Percentiles rank a stretch among this genome's conserved stretches.
These are phyloP conservation scores for Amiota mariae DNA, from an alignment of 2,888 invertebrate genomes.

Conservation along the genomic window DNA sequence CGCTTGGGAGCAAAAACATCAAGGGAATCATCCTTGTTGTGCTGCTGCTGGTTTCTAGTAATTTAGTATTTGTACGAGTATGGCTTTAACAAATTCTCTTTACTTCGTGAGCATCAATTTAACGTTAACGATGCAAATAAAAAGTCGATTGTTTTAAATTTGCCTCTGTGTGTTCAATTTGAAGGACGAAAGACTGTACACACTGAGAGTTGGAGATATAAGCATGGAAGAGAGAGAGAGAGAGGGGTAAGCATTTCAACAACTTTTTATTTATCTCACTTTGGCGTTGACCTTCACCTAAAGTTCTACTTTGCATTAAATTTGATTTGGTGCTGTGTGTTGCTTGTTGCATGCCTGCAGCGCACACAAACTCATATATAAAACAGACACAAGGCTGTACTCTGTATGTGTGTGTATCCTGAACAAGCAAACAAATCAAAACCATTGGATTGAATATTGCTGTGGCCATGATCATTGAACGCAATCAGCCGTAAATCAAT, in stretches of 20 bases:
- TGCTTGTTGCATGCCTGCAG: conserved; percentile 18
- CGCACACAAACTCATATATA: neutral
- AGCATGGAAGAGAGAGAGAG: too few species aligned
- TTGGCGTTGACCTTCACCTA: conserved; percentile 14
- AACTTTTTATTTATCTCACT: neutral
- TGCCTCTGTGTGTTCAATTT: conserved; percentile 19
- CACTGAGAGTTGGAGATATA: neutral
- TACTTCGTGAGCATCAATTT: conserved; percentile 51
- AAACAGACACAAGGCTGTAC: neutral
- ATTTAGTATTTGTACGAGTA: neutral
- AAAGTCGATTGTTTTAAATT: conserved; percentile 41
- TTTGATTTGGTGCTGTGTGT: neutral
- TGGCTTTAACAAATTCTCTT: conserved; percentile 28
- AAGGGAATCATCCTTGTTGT: conserved; percentile 9
- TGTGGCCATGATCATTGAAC: conserved; percentile 48
- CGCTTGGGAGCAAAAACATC: neutral
- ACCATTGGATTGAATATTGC: conserved; percentile 48
- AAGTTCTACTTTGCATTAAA: neutral
- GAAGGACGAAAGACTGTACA: neutral
- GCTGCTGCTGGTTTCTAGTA: neutral
- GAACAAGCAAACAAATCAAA: conserved; percentile 46
- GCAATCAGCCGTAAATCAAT: conserved; percentile 51
- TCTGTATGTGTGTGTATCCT: neutral
- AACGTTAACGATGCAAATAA: conserved; percentile 43
- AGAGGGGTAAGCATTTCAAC: too few species aligned